Evolutionary conservation across 2,797 vertebrate genomes (phyloP), one percentile per base, ranked within the genome.

Genomic region (Discoglossus pictus): DNA sequence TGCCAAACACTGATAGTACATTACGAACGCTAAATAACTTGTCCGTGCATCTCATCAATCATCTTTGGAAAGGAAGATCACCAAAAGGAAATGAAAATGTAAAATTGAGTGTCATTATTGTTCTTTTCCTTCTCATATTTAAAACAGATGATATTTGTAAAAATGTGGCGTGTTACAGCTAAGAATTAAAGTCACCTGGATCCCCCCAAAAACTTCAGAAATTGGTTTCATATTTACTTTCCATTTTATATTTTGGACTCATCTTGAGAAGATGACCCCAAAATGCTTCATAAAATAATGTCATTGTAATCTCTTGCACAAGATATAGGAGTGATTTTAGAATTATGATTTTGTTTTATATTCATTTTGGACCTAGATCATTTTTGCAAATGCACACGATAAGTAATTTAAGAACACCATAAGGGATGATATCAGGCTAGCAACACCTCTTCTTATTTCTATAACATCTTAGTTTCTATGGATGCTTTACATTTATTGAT

Each of bases 21-120:
- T 50, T 44, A 23, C 39, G 34, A 42, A 25, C 31, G 43, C 34
- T 42, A n/a, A 42, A 50, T 67, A 67, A 6, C 34, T 68, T 13
- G 4, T 40, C 16, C 56, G 7, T 23, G 36, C 59, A 58, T 43
- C 27, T 63, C 35, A 70, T 62, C 50, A 62, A 54, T 68, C 48
- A 61, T 16, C 21, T 23, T 17, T 7, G 50, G 47, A 23, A 47
- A 46, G 44, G 35, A 70, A 42, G 42, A 70, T 48, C 16, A 40
- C n/a, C 7, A 24, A 34, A 63, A 63, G 43, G 52, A 63, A 63
- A 70, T 56, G 35, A 70, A 70, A 70, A 63, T 42, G 39, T 62
- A 56, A 56, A 63, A 69, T 27, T 38, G 31, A 48, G 51, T 43
- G 17, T 39, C 36, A 51, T 70, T 58, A 51, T 35, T 36, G 48